These are phyloP conservation scores for Lepidochrysops patricia DNA, from an alignment of 2,888 invertebrate species.

Conservation along the genomic window DNA sequence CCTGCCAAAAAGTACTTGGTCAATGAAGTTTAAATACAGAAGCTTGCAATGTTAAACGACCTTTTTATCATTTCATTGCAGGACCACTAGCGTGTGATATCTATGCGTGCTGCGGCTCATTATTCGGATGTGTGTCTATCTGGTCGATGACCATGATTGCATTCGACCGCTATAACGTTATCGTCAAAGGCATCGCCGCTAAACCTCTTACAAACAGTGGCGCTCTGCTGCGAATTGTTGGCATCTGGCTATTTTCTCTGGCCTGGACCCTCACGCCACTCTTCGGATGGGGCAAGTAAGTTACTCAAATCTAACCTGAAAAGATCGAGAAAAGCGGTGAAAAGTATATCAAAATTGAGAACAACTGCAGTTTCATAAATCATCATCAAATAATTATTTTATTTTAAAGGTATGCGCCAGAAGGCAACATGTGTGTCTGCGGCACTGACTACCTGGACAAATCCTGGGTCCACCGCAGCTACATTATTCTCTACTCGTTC, in stretches of 20 bases:
- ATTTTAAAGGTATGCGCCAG: conserved; percentile 85
- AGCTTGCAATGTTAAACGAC: neutral
- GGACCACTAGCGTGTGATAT: conserved; percentile 90
- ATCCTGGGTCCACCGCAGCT: conserved; percentile 84
- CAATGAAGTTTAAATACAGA: neutral
- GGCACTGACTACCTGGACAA: conserved; percentile 90
- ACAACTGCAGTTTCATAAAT: too few species aligned
- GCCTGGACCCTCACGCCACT: conserved; percentile 89
- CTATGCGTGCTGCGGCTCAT: conserved; percentile 89
- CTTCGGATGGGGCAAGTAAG: conserved; percentile 88
- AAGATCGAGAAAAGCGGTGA: too few species aligned
- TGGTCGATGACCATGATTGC: conserved; percentile 96
- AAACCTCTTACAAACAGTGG: conserved; percentile 88
- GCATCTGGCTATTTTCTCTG: conserved; percentile 85
- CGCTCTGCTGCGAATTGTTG: conserved; percentile 83
- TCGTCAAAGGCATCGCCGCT: conserved; percentile 91
- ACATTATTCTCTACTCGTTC: conserved; percentile 85
- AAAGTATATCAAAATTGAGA: too few species aligned
- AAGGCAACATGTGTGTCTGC: conserved; percentile 95
- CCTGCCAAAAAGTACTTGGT: neutral
- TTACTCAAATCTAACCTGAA: too few species aligned
- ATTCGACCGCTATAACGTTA: conserved; percentile 94
- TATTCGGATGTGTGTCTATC: conserved; percentile 92
- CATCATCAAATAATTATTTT: too few species aligned
- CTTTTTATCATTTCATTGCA: conserved; percentile 31